Base-by-base conservation (phyloP, 2,113 vertebrate genomes). In the Petromus typicus region DNA sequence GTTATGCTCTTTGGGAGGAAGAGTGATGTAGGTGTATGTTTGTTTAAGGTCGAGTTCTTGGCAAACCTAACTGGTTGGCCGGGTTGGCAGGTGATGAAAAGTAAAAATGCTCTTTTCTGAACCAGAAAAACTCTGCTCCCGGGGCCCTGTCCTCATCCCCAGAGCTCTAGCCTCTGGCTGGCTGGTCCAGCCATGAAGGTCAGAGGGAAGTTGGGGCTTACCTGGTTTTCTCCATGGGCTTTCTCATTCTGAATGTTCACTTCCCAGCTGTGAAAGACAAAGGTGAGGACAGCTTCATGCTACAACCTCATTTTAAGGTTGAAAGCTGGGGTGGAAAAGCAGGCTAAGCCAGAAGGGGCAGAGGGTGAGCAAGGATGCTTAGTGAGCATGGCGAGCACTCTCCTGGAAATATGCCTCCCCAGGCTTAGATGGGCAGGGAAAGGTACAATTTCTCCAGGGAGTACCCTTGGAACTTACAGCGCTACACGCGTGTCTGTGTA, bases 21-120 rank as follows among this genome's bases (percentile, higher is more conserved):
- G 59, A 45, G 9, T 23, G 45, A 18, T 1, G 10, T 71, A 45
- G 56, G 34, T 54, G 48, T n/a, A 10, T 92, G 64, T 96, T 80
- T 90, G 59, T 75, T 85, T 91, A 91, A 81, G 34, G 94, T 61
- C 14, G n/a, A 91, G 73, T 78, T 93, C 76, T 92, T 90, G 96
- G 94, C 93, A 87, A 89, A 54, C 63, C 32, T 45, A 14, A 40
- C 67, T 54, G 51, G 23, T 27, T 90, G 92, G 88, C 94, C 67
- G 45, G 51, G 23, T 27, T 90, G 92, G 88, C 94, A 86, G 87
- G 73, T 75, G 64, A 88, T 59, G 61, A 92, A 86, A 93, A 56
- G 80, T 45, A 27, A 86, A n/a, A 89, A 93, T 61, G 54, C 57
- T 59, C 69, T 87, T 69, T 87, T 69, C 67, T n/a, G 86, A 89